Base-by-base conservation (phyloP, 2,888 invertebrate species). In the Athalia circularis region DNA sequence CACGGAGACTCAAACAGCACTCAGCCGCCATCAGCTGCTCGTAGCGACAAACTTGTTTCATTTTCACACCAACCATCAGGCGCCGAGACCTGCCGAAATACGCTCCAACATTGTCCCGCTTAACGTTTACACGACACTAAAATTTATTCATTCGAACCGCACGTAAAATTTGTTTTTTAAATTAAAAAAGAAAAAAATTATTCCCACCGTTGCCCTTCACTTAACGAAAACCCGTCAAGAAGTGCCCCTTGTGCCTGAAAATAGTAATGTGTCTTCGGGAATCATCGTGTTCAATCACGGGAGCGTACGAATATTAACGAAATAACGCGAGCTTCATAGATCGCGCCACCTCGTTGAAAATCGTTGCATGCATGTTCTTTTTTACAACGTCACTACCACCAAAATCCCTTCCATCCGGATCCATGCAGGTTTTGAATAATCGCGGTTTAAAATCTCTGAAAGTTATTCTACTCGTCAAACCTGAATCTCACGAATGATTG, bases 1-100 rank as follows among this genome's bases (percentile, higher is more conserved):
- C 84, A 85, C 82, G 80, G 83, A 84, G 83, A 85, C 85, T 84
- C 82, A 83, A 83, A 84, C 83, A 84, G 84, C 85, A 83, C 85
- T 84, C 86, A 86, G 85, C 87, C 86, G 88, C 88, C 88, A 88
- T 88, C 88, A 88, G 88, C 88, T 88, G 88, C 88, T 87, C 86
- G 85, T 79, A 84, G 82, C 86, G 84, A 86, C 84, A 85, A 84
- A 84, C 85, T 83, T 84, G 83, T 86, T 85, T 87, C 87, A 87
- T 87, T 86, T 87, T 87, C 82, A 85, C 83, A 84, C 82, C 78
- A 82, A 81, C 82, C 83, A 83, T 85, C 84, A 85, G 82, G 82
- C 86, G 82, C 82, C 83, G 82, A 86, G 82, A 82, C 81, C 80
- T 80, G 80, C 81, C 83, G 80, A 82, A 82, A 86, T 81, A 80